Evolutionary conservation across 1,140 invertebrate species (phyloP), one percentile per base, ranked within the genome.

Genomic region (Maconellicoccus hirsutus): DNA sequence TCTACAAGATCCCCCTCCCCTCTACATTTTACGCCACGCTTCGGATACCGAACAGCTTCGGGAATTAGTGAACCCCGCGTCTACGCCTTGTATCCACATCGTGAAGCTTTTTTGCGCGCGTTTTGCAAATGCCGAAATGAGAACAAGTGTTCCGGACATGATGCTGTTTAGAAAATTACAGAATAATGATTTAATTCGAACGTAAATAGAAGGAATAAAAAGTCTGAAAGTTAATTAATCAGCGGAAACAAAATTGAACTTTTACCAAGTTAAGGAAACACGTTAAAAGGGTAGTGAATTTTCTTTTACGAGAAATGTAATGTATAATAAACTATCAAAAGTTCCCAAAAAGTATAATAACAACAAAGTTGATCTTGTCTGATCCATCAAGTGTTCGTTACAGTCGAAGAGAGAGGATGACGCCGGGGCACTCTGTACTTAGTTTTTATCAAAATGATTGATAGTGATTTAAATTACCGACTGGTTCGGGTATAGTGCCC

Each of bases 381-480:
- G 61, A 66, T 66, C 61, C 61, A 66, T 66, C 61, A 66, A 66
- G 10, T 66, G 61, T 66, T 66, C 61, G 61, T 66, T 66, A 66
- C 61, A 66, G 61, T 26, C 61, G 61, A 66, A 26, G 22, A 26
- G 52, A 59, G 21, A 12, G 61, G 61, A 25, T 19, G 61, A 52
- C 42, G 42, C 42, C 61, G 61, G 61, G 61, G 61, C 61, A 66
- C 25, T 66, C 21, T 26, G 61, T 66, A 66, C 25, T 66, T 66
- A 66, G 61, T 66, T 66, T 66, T 66, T 66, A 66, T 66, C 61
- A 66, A 66, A 10, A 66, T 66, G 61, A 66, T 66, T 66, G 61
- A 66, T 66, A 66, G 61, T 66, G 61, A 66, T 66, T 66, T 66
- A 66, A 66, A 66, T 66, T 66, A 66, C 61, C 61, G 61, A 66